Percentiles rank a stretch among this genome's conserved stretches.
Conservation (phyloP, 2,888 invertebrate species). For the Caenorhabditis sp. region DNA sequence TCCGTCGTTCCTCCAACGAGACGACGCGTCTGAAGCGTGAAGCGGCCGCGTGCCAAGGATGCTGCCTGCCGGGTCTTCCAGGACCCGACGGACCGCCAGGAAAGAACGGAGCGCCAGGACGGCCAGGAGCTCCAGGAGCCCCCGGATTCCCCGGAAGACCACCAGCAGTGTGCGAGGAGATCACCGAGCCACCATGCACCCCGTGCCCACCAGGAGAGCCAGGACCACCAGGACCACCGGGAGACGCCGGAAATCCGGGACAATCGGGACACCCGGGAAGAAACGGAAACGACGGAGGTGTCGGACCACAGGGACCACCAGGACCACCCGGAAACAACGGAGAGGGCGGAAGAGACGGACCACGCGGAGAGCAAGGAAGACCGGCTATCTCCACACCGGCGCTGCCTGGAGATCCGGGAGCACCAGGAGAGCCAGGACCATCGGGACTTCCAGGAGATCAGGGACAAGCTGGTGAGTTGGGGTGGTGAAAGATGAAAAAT, state of each 20-base stretch:
- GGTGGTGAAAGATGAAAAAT: too few relatives aligned
- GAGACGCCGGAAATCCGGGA: constrained; percentile 75
- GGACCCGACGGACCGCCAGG: constrained; percentile 81
- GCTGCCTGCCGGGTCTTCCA: constrained; percentile 81
- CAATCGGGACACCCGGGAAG: constrained; percentile 79
- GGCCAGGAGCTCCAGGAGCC: constrained; percentile 83
- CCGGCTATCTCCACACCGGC: constrained; percentile 83
- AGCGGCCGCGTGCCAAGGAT: constrained; percentile 73
- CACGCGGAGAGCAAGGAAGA: constrained; percentile 82
- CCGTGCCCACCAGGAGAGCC: constrained; percentile 83
- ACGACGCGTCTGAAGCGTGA: constrained; percentile 73
- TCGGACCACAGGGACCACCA: constrained; percentile 80
- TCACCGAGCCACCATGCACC: constrained; percentile 82
- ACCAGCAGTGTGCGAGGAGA: constrained; percentile 82
- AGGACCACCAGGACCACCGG: constrained; percentile 79
- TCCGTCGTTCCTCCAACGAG: constrained; percentile 71
- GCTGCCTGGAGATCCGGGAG: constrained; percentile 83
- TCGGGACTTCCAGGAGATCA: constrained; percentile 81
- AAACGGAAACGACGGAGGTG: constrained; percentile 82
- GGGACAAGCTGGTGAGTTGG: constrained; percentile 73
- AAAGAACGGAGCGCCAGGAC: constrained; percentile 80
- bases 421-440: constrained; percentile 81
- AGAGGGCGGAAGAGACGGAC: constrained; percentile 80
- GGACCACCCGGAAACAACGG: constrained; percentile 81
- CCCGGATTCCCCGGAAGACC: constrained; percentile 83